Conservation (phyloP, 1,140 invertebrate species). For the Procambarus virginalis region DNA sequence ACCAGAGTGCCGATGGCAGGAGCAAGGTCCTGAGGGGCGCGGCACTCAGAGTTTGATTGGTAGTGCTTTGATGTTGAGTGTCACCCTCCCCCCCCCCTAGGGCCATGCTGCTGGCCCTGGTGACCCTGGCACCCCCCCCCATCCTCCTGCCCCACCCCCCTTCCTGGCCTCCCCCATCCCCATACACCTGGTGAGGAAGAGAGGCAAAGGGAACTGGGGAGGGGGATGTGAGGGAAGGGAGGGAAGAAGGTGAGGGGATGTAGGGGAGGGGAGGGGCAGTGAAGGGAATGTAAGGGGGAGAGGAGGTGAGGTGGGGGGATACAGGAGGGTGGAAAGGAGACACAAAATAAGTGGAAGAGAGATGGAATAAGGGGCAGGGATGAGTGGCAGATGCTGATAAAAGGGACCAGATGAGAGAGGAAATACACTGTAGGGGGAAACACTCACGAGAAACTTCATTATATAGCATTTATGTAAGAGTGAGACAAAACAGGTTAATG, state of each 20-base stretch:
- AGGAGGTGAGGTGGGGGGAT: not conserved
- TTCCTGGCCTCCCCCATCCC: not conserved
- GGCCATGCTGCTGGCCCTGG: slow-evolving; percentile 21
- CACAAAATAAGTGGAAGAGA: no score
- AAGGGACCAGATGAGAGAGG: not conserved
- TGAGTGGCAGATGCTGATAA: no score
- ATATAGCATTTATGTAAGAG: no score
- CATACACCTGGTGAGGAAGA: not conserved
- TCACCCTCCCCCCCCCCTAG: not conserved
- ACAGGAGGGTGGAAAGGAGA: not conserved
- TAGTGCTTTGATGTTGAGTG: slow-evolving; percentile 53
- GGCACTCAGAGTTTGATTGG: slow-evolving; percentile 52
- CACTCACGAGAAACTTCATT: no score
- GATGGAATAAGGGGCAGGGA: no score
- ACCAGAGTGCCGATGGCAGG: not conserved
- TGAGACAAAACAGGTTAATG: no score
- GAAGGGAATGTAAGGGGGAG: not conserved
- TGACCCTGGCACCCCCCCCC: not conserved
- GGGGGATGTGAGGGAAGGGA: not conserved
- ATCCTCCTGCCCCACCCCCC: slow-evolving; percentile 6
- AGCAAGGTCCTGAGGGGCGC: slow-evolving; percentile 14
- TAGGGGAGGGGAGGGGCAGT: not conserved
- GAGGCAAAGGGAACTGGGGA: no score
- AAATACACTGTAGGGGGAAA: not conserved
- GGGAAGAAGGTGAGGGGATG: not conserved